Base-by-base conservation (phyloP, 2,888 invertebrate species). In the Plemyria rubiginata region DNA sequence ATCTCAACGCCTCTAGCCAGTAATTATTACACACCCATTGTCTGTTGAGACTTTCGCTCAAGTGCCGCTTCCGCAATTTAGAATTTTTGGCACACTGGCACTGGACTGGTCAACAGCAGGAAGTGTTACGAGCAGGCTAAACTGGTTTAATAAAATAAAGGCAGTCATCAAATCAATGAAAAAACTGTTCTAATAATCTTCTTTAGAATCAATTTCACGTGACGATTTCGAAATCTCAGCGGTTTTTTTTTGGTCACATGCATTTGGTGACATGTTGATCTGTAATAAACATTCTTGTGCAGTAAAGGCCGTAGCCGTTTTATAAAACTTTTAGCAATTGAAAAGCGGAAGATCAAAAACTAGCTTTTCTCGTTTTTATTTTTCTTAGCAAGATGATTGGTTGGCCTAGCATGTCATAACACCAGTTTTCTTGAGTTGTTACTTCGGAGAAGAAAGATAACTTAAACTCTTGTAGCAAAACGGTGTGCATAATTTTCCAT, bases 1-100 rank as follows among this genome's bases (percentile, higher is more conserved):
- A 73, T 79, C 76, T 65, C 72, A 70, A 71, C 66, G 71, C 67
- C 70, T 66, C 65, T 54, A 66, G 72, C 71, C 36, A 70, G 66
- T 74, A 70, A 69, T 78, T 77, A 86, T 85, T 85, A 84, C 77
- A 77, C 71, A 65, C 74, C 80, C 80, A 87, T 87, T 88, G 87
- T 87, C 80, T 83, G 53, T 51, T 11, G 36, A 69, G 66, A 85
- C 88, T 88, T 88, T 88, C 88, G 82, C 87, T 79, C 72, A 73
- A 70, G 70, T 70, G 72, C 70, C 72, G 75, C 76, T 78, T 75
- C 77, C 77, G 76, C 70, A 68, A 71, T 70, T 65, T 60, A 67
- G 62, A 66, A 53, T 71, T 65, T 70, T 61, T 65, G 71, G 61
- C 65, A 56, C 43, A 49, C 52, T 61, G 36, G 45, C 43, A 49